Conservation (phyloP, 1,140 invertebrate species). For the Megalopta genalis region DNA sequence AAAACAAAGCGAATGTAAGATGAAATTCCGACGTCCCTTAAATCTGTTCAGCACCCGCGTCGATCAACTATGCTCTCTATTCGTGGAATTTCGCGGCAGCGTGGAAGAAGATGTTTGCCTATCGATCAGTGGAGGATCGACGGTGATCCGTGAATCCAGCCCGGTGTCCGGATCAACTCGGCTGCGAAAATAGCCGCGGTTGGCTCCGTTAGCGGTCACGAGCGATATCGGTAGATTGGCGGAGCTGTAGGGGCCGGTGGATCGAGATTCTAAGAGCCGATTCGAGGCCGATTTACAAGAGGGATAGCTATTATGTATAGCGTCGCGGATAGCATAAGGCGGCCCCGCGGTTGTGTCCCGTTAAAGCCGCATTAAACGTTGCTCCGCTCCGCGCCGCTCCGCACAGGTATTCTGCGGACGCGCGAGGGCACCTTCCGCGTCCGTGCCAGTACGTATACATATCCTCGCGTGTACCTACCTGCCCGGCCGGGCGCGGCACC, state of each 20-base stretch:
- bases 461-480: constrained; percentile 33
- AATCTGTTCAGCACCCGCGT: too few relatives aligned
- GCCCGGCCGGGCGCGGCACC: constrained; percentile 36
- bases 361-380: constrained; percentile 47
- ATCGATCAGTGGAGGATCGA: constrained; percentile 26
- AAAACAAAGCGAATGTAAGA: too few relatives aligned
- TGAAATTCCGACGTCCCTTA: too few relatives aligned
- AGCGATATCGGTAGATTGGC: constrained; percentile 57
- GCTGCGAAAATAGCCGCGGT: constrained; percentile 1
- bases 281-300: constrained; percentile 52
- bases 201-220: constrained; percentile 44
- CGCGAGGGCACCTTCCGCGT: constrained; percentile 31
- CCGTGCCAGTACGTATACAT: constrained; percentile 37
- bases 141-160: constrained; percentile 22
- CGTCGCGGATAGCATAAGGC: constrained; percentile 18
- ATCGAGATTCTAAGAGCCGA: constrained; percentile 53
- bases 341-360: constrained; percentile 23
- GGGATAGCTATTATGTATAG: constrained; percentile 36
- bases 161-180: constrained; percentile 9
- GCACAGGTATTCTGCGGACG: not conserved
- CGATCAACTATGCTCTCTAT: too few relatives aligned
- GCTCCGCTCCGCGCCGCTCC: constrained; percentile 6
- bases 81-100: too few relatives aligned
- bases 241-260: constrained; percentile 8
- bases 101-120: constrained; percentile 13